Base-by-base conservation (phyloP, 2,113 vertebrate species). In the Megalops atlanticus region DNA sequence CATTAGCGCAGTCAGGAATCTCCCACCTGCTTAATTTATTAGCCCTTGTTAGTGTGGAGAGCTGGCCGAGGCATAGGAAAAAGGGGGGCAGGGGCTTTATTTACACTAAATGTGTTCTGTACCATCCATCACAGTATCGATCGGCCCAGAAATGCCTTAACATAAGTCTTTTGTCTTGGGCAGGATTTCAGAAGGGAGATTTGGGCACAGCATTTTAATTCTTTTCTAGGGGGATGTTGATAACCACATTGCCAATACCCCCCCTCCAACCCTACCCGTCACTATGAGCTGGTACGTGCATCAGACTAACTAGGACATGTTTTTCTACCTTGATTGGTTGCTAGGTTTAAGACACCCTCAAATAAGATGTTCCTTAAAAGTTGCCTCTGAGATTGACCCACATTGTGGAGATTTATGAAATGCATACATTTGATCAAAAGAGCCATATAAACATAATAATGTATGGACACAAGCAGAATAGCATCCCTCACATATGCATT, bases 21-120 rank as follows among this genome's bases (percentile, higher is more conserved):
- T 69, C 45, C 77, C 47, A 64, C 69, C 69, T n/a, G 40, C 72
- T 80, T 88, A 84, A 90, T 92, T 89, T 87, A 88, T 79, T 84
- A 74, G 39, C 64, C 79, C 73, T 0, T 0, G 84, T 88, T 90
- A 85, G 85, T 86, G 83, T 84, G 86, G 82, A 78, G 7, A 81
- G 74, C 27, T 40, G 11, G 18, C 68, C n/a, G 38, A 64, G 58
- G 58, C 58, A 11, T 31, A 64, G 58, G n/a, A 8, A 64, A 10
- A 64, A n/a, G 58, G 58, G 58, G n/a, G 74, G 71, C n/a, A 2
- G 74, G 71, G 58, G 68, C 77, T 86, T 82, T 78, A 64, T 71
- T 86, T 84, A 85, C 38, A 83, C 36, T 75, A 79, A 88, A 84
- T 81, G 81, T 71, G 70, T 79, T 85, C 77, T 45, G 52, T 81